Evolutionary conservation across 2,113 vertebrate species (phyloP).

Genomic region (Cebus imitator): DNA sequence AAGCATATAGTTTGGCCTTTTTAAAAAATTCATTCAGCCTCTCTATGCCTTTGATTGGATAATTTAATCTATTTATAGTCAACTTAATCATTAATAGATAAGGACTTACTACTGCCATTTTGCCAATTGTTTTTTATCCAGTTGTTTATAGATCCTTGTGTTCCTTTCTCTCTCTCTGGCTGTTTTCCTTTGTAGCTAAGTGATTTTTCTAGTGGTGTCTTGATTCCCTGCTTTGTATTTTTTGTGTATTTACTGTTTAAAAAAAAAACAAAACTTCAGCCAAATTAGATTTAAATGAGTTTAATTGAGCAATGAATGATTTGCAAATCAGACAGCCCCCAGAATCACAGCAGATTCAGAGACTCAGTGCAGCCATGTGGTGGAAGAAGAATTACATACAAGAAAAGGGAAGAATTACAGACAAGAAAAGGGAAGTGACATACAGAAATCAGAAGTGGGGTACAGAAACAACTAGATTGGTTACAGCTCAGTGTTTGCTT

Average conservation of each 20-base stretch:
- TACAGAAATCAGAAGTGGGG: too few relatives aligned
- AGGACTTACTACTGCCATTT: background rate
- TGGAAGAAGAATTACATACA: too few relatives aligned
- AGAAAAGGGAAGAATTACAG: too few relatives aligned
- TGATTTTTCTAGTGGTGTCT: background rate
- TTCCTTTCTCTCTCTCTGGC: background rate
- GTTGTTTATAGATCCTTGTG: background rate
- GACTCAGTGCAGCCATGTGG: too few relatives aligned
- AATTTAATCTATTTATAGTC: background rate
- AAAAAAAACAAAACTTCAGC: background rate
- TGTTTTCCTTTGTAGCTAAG: background rate
- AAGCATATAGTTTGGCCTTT: background rate
- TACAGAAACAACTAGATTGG: too few relatives aligned
- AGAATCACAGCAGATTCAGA: too few relatives aligned
- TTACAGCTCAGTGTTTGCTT: too few relatives aligned
- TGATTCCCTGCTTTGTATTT: background rate
- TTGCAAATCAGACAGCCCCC: too few relatives aligned
- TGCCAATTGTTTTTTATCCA: background rate
- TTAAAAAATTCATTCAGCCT: background rate
- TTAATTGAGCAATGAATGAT: too few relatives aligned
- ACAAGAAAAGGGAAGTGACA: too few relatives aligned
- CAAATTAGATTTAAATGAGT: background rate
- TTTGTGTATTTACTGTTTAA: background rate
- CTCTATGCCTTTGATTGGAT: background rate
- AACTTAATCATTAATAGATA: background rate